Evolutionary conservation across 2,888 invertebrate genomes (phyloP), one percentile per base, ranked within the genome.

Genomic region (Leucoptera coffeella): DNA sequence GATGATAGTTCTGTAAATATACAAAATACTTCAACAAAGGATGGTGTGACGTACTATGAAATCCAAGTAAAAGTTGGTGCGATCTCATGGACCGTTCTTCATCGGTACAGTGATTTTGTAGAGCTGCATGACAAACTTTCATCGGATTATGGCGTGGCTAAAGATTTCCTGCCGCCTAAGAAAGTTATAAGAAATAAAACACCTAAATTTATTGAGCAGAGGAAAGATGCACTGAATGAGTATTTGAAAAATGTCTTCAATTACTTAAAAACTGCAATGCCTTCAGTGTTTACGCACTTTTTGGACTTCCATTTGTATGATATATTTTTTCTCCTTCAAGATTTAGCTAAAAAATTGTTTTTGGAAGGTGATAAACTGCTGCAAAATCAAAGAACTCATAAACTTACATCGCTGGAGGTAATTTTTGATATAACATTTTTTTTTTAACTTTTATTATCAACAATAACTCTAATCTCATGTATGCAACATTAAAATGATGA

Each of bases 111-210:
- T 48, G 91, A 94, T 42, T 96, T 95, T 58, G 82, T 80, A 35
- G 86, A 89, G 29, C 73, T 95, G 9, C 89, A 95, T 52, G 85
- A 88, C 27, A 80, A 80, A 45, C 69, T 94, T n/a, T 82, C 88
- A 1, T 52, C 73, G 3, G 84, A 87, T 40, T 85, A 87, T 55
- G 85, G 86, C 26, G 78, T 91, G 3, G 80, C 85, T 5, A 89
- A 85, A 48, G 89, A 88, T 41, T 72, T 91, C 31, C 60, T 96
- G 10, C 96, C 96, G 8, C 92, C 92, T 1, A 96, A 97, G 57
- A 94, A 93, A 64, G 75, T 91, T 3, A 83, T 94, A 40, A 84
- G 94, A 2, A 94, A 93, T 47, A 88, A 86, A 54, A 86, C 87
- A 35, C 87, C 89, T 1, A 73, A 79, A 29, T 96, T 97, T 49